Base-by-base conservation (phyloP, 2,797 vertebrate species). In the Acanthurus tractus region DNA sequence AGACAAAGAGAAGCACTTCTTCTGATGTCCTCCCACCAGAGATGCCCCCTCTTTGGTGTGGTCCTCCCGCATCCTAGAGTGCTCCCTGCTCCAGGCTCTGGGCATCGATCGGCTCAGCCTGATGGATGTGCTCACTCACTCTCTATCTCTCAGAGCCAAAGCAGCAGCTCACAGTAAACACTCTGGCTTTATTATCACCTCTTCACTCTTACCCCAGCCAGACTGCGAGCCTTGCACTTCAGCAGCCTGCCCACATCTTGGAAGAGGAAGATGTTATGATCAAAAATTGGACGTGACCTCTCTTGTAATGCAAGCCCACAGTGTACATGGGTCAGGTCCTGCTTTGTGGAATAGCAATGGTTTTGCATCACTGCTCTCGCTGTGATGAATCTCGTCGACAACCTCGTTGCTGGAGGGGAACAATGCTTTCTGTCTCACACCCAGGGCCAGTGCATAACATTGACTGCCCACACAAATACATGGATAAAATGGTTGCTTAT, bases 21-120 rank as follows among this genome's bases (percentile, higher is more conserved):
- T 95, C 91, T 95, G 92, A 95, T 93, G 93, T 93, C 92, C 93
- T 94, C 94, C 94, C 93, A 94, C 94, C 88, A 93, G 93, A 94
- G 92, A 93, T 91, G 88, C 90, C 89, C 92, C 87, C 88, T 88
- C 92, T 94, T 94, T 94, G 92, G 92, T 94, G 93, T 93, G 92
- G 94, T 93, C 92, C 87, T 94, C 92, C 82, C 76, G 82, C 91
- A 89, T 94, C 89, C 92, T 92, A 63, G 88, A 91, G 90, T 89
- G 88, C 92, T 89, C 88, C 75, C 82, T 53, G 93, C 93, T 93
- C 78, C 90, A 94, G 94, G 93, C 94, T 69, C 86, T 86, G 76
- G 77, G 88, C 93, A 95, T 95, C 92, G 94, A 95, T 95, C 93
- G 90, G 76, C 86, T 88, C 90, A 88, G 84, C 81, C 90, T 94